Evolutionary conservation across 1,140 invertebrate species (phyloP).

Genomic region (Homalodisca vitripennis): DNA sequence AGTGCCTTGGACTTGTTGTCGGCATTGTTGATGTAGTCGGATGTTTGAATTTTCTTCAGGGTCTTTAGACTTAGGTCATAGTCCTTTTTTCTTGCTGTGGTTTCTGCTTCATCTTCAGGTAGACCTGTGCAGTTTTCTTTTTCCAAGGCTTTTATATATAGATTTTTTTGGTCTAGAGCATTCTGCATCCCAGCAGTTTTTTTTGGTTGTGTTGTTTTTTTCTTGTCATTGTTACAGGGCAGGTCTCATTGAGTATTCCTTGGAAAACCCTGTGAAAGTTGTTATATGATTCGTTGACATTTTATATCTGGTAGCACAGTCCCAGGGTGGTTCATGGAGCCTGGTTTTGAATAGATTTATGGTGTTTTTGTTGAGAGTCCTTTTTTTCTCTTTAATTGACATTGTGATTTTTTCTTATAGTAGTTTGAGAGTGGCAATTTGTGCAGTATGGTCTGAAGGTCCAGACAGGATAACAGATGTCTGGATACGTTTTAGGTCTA

Average conservation of each 20-base stretch:
- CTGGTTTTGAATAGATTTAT: background rate
- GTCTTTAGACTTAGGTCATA: no score
- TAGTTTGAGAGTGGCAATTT: background rate
- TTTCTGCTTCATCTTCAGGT: no score
- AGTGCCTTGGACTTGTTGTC: background rate
- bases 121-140: background rate
- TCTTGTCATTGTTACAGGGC: background rate
- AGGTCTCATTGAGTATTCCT: constrained; percentile 24
- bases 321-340: background rate
- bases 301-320: background rate
- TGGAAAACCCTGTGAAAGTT: background rate
- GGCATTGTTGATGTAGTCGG: no score
- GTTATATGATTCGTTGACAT: background rate
- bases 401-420: background rate
- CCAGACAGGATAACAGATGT: background rate
- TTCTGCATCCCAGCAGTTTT: no score
- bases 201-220: constrained; percentile 20
- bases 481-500: background rate
- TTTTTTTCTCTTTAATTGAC: constrained; percentile 8
- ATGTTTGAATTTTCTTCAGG: background rate
- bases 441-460: background rate
- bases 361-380: background rate
- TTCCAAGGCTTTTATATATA: background rate
- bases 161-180: background rate
- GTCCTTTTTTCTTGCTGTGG: no score